Conservation (phyloP, 2,888 invertebrate genomes). For the Drosophila mimetica region DNA sequence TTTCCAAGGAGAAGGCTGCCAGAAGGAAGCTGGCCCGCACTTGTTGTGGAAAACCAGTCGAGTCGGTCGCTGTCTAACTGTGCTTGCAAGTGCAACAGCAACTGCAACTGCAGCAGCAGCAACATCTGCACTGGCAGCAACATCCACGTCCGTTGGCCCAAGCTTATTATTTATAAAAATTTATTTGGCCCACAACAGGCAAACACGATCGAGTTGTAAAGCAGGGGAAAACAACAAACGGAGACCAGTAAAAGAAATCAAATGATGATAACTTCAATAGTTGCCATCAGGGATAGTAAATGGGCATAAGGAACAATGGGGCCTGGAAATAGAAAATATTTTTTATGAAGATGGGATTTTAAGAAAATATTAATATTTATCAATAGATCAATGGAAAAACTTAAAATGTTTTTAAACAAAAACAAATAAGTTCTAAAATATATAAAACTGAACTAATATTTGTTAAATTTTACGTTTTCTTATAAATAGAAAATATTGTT, state of each 20-base stretch:
- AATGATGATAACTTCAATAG: conserved; percentile 73
- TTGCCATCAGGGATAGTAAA: conserved; percentile 19
- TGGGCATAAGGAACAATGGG: too few species aligned
- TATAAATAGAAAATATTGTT: too few species aligned
- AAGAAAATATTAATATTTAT: too few species aligned
- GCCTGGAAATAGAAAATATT: too few species aligned
- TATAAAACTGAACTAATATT: too few species aligned
- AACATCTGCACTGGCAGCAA: conserved; percentile 28
- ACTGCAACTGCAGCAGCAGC: conserved; percentile 54
- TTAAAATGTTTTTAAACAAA: too few species aligned
- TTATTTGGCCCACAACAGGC: conserved; percentile 75
- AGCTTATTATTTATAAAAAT: conserved; percentile 76
- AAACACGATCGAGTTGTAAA: conserved; percentile 72
- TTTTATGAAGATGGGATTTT: too few species aligned
- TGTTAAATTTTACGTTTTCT: too few species aligned
- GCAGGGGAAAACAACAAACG: conserved; percentile 31
- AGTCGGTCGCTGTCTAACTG: conserved; percentile 68
- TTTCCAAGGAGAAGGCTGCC: conserved; percentile 33
- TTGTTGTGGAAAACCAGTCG: conserved; percentile 71
- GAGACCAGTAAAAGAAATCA: conserved; percentile 48
- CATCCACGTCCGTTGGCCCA: conserved; percentile 66
- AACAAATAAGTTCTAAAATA: too few species aligned
- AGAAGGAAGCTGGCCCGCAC: conserved; percentile 66
- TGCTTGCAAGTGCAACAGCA: conserved; percentile 53
- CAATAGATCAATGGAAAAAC: too few species aligned